Conservation (phyloP, 2,797 vertebrate genomes). For the Oceanodroma leucorhoa region DNA sequence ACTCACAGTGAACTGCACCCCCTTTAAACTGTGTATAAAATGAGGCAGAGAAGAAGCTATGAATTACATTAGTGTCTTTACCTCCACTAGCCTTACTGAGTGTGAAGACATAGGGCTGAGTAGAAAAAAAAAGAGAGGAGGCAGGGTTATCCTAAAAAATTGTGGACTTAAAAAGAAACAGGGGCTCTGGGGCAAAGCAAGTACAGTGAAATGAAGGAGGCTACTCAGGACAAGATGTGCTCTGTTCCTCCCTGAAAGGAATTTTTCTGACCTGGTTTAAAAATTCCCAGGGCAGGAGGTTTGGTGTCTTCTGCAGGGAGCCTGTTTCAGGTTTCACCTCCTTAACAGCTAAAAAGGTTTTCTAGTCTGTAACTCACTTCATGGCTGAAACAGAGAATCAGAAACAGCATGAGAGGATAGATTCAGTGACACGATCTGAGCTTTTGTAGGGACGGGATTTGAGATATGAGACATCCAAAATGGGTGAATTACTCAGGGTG, state of each 20-base stretch:
- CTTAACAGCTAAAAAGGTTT: background rate
- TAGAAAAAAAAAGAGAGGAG: background rate
- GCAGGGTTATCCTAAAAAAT: background rate
- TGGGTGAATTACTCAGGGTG: background rate
- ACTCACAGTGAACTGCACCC: background rate
- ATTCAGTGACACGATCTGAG: background rate
- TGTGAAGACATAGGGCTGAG: background rate
- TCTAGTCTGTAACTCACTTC: background rate
- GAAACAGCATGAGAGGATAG: background rate
- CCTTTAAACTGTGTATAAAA: background rate
- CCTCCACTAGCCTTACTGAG: background rate
- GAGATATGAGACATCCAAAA: background rate
- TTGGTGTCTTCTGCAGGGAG: background rate
- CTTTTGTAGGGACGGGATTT: background rate
- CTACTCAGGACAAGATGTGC: slow-evolving; percentile 7
- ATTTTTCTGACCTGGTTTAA: slow-evolving; percentile 24
- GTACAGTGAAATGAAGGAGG: background rate
- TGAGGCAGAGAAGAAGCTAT: background rate
- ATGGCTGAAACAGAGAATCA: background rate
- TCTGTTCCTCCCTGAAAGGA: background rate
- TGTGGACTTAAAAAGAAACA: background rate
- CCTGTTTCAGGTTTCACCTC: slow-evolving; percentile 2
- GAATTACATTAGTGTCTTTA: background rate
- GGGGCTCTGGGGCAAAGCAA: background rate
- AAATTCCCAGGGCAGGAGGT: background rate